A percentile compares a stretch with the other conserved stretches of the same genome.
These are phyloP conservation scores for Cephus spinipes DNA, from an alignment of 2,888 invertebrate genomes.

Conservation along the genomic window DNA sequence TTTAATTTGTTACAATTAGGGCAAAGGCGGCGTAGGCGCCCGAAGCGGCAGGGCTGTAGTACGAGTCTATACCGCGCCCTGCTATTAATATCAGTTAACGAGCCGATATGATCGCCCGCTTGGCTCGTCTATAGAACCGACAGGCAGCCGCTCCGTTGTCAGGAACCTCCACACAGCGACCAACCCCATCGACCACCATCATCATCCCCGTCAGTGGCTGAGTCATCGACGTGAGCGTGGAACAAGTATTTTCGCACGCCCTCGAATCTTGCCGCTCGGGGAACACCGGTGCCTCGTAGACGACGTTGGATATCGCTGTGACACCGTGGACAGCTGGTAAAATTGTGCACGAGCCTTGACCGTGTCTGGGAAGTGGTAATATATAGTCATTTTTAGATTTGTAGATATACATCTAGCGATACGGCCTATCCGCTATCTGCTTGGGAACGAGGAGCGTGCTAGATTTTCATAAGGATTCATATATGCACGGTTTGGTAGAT, in stretches of 20 bases:
- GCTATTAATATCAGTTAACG: constrained; percentile 67
- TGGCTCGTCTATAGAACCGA: constrained; percentile 21
- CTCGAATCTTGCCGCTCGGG: neutral
- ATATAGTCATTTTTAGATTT: neutral
- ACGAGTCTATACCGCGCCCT: constrained; percentile 55
- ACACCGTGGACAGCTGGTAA: neutral
- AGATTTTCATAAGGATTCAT: constrained; percentile 66
- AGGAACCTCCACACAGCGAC: constrained; percentile 21
- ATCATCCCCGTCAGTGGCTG: constrained; percentile 22
- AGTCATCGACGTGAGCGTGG: constrained; percentile 28
- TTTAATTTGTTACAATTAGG: constrained; percentile 64
- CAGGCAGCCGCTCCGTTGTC: constrained; percentile 8
- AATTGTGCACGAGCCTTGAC: neutral
- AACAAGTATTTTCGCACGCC: constrained; percentile 8
- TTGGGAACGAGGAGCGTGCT: constrained; percentile 55
- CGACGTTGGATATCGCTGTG: neutral
- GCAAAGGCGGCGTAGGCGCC: constrained; percentile 36
- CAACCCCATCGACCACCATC: constrained; percentile 28
- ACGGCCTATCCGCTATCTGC: constrained; percentile 45
- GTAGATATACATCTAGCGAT: constrained; percentile 26
- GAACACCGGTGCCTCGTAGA: neutral
- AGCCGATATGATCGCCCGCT: constrained; percentile 64
- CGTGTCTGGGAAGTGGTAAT: neutral
- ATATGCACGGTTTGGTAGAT: constrained; percentile 58
- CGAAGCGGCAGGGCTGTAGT: constrained; percentile 16